These are phyloP conservation scores for Alfaro cultratus DNA, from an alignment of 2,797 vertebrate genomes.

Conservation along the genomic window DNA sequence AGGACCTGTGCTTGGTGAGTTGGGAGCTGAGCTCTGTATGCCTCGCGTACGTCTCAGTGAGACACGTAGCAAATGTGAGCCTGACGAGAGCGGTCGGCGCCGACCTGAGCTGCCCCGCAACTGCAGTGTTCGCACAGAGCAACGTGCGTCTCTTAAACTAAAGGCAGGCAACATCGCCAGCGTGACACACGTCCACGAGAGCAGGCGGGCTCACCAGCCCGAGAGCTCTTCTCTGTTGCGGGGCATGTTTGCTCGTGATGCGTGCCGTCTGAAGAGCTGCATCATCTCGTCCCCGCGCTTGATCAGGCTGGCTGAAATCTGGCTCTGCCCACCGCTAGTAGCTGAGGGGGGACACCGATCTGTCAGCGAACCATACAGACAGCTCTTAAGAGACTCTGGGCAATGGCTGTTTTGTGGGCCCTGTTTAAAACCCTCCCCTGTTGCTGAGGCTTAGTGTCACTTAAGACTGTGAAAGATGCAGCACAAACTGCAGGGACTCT, in stretches of 20 bases:
- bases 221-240: conserved; percentile 44
- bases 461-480: conserved; percentile 71
- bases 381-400: conserved; percentile 76
- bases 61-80: conserved; percentile 51
- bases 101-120: conserved; percentile 62
- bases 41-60: conserved; percentile 21
- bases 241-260: conserved; percentile 62
- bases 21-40: conserved; percentile 24
- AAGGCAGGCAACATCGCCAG: conserved; percentile 65
- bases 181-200: conserved; percentile 30
- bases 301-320: conserved; percentile 73
- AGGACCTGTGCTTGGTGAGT: conserved; percentile 30
- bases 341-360: conserved; percentile 63
- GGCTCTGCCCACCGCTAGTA: conserved; percentile 42
- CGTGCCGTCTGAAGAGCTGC: conserved; percentile 61
- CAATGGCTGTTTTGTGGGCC: conserved; percentile 68
- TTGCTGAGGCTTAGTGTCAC: conserved; percentile 75
- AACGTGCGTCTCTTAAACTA: conserved; percentile 58
- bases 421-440: conserved; percentile 71
- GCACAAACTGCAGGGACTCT: conserved; percentile 55
- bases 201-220: conserved; percentile 24
- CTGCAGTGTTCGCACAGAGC: conserved; percentile 59
- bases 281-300: conserved; percentile 63
- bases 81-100: conserved; percentile 46
- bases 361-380: conserved; percentile 69